Evolutionary conservation across 2,113 vertebrate species (phyloP).

Genomic region (Helogale parvula): DNA sequence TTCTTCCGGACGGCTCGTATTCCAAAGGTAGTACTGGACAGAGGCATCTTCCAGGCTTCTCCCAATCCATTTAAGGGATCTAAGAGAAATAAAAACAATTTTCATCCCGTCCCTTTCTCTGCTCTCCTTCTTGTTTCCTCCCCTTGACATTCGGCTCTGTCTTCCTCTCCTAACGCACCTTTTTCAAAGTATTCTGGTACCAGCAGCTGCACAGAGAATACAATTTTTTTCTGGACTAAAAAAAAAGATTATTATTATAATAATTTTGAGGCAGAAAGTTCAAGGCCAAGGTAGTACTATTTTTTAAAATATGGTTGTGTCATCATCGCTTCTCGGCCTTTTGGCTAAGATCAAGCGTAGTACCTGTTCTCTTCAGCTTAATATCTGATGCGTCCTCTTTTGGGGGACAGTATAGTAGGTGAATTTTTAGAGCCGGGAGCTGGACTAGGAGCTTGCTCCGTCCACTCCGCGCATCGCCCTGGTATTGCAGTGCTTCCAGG

Average conservation of each 20-base stretch:
- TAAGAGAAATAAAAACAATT: background rate
- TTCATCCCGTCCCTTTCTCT: background rate
- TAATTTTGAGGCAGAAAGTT: slow-evolving; percentile 44
- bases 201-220: background rate
- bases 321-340: too few species aligned
- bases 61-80: background rate
- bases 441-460: too few species aligned
- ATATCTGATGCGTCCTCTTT: too few species aligned
- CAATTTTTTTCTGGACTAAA: background rate
- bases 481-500: too few species aligned
- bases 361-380: too few species aligned
- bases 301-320: background rate
- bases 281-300: background rate
- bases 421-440: too few species aligned
- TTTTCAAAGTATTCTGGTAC: background rate
- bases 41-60: background rate
- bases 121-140: background rate
- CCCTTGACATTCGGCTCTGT: background rate
- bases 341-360: too few species aligned
- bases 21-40: background rate
- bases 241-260: background rate
- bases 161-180: background rate
- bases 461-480: too few species aligned
- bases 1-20: background rate
- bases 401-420: too few species aligned